Percentiles rank a stretch among this genome's conserved stretches.
These are phyloP conservation scores for Zoanthus sansibaricus DNA, from an alignment of 92 coral and sea anemone species.

Conservation along the genomic window DNA sequence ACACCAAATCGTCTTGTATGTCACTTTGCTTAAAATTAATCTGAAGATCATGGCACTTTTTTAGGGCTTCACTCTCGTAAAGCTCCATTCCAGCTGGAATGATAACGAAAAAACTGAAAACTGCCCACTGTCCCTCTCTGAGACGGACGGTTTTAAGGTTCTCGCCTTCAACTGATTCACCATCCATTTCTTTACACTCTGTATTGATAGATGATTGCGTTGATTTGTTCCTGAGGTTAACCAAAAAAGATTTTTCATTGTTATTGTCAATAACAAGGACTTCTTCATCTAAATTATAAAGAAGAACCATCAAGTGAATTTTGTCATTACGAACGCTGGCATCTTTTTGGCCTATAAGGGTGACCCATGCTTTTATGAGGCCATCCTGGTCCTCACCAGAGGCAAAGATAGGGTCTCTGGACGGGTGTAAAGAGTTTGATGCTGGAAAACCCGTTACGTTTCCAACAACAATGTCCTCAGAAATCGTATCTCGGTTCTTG, in stretches of 20 bases:
- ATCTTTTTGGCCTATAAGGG: neutral
- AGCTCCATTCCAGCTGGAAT: slow-evolving; percentile 27
- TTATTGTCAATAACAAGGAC: neutral
- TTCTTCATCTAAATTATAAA: neutral
- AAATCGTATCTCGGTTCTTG: slow-evolving; percentile 25
- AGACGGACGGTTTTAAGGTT: slow-evolving; percentile 15
- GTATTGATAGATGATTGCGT: neutral
- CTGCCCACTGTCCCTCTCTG: slow-evolving; percentile 16
- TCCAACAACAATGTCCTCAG: slow-evolving; percentile 25
- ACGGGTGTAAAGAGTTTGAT: neutral
- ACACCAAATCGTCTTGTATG: slow-evolving; percentile 18
- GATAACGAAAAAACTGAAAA: neutral
- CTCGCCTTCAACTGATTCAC: slow-evolving; percentile 1
- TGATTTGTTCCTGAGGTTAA: slow-evolving; percentile 18
- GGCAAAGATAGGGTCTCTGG: slow-evolving; percentile 28
- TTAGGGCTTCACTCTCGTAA: slow-evolving; percentile 34
- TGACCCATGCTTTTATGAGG: slow-evolving; percentile 27
- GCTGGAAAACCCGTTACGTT: slow-evolving; percentile 21
- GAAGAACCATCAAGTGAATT: neutral
- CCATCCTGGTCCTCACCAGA: slow-evolving; percentile 16
- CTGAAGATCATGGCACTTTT: slow-evolving; percentile 18
- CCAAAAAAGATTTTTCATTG: slow-evolving; percentile 11
- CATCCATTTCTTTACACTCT: slow-evolving; percentile 27
- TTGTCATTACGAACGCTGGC: neutral
- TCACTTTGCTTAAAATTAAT: slow-evolving; percentile 2